Percentiles rank a stretch among this genome's conserved stretches.
phyloP scores from a whole-genome alignment of 2,888 invertebrate genomes.

The Thelaira solivaga region DNA sequence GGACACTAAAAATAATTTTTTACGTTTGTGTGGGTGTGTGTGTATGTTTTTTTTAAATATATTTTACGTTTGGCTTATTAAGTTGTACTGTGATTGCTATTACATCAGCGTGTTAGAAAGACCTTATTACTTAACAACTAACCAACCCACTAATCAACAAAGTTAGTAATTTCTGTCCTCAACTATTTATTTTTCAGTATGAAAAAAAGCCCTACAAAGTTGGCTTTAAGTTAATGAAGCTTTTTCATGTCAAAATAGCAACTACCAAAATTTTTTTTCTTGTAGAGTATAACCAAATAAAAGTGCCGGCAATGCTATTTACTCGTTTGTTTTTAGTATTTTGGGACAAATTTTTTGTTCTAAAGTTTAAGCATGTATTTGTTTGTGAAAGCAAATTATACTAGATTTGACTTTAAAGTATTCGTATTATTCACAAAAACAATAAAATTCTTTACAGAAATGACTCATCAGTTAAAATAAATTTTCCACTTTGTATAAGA shows the following conservation, averaged over 20 bases:
- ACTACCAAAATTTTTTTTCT: background rate
- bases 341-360: background rate
- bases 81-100: conserved; percentile 58
- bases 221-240: conserved; percentile 11
- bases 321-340: background rate
- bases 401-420: background rate
- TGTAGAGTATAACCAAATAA: conserved; percentile 19
- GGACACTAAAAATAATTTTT: conserved; percentile 12
- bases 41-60: background rate
- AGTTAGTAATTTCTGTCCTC: background rate
- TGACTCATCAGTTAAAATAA: conserved; percentile 35
- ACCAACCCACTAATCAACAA: background rate
- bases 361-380: background rate
- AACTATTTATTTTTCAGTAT: background rate
- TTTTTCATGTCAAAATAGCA: conserved; percentile 21
- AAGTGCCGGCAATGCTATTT: conserved; percentile 47
- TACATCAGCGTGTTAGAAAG: conserved; percentile 61
- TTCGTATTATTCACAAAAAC: background rate
- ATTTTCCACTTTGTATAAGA: background rate
- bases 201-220: background rate
- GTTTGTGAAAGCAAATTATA: background rate
- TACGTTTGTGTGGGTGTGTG: background rate
- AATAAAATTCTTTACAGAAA: conserved; percentile 2
- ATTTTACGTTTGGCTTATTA: conserved; percentile 13
- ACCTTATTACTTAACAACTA: conserved; percentile 56